A percentile compares a stretch with the other conserved stretches of the same genome.
phyloP scores from a whole-genome alignment of 64 coral and sea anemone genomes.

The Acropora yongei region DNA sequence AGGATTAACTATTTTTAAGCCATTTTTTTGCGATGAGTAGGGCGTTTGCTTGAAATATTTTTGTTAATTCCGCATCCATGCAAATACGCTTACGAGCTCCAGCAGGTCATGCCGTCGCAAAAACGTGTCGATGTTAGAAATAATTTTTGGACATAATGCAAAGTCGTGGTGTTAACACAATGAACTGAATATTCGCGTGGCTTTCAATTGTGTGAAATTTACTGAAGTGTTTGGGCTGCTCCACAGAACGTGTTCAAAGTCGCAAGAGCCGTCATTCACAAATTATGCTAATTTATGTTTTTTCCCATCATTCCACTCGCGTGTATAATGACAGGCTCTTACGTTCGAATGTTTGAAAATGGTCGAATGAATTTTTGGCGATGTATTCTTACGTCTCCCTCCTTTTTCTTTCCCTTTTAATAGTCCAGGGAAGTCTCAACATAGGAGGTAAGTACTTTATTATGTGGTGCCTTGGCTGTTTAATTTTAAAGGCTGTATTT shows the following conservation, averaged over 20 bases:
- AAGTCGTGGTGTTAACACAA: neutral
- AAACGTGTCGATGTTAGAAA: too few relatives aligned
- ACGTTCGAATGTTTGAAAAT: conserved; percentile 38
- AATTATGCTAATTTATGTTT: conserved; percentile 37
- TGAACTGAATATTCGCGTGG: neutral
- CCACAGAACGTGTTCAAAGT: neutral
- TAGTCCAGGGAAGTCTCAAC: conserved; percentile 16
- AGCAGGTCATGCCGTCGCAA: neutral
- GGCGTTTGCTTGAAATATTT: neutral
- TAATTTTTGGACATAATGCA: neutral
- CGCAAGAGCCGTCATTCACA: neutral
- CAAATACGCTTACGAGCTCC: neutral
- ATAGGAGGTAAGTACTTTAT: conserved; percentile 57
- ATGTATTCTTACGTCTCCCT: conserved; percentile 60
- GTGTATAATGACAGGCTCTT: neutral
- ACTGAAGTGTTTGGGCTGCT: neutral
- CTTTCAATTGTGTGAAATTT: neutral
- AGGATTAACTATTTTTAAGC: neutral
- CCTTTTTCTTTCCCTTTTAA: conserved; percentile 57
- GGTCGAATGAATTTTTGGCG: conserved; percentile 37
- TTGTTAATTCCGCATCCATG: conserved; percentile 6
- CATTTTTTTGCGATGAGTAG: neutral
- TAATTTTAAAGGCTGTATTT: conserved; percentile 3
- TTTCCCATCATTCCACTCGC: conserved; percentile 35
- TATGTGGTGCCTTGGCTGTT: conserved; percentile 9